These are phyloP conservation scores for Spea bombifrons DNA, from an alignment of 2,113 vertebrate genomes.

Conservation along the genomic window DNA sequence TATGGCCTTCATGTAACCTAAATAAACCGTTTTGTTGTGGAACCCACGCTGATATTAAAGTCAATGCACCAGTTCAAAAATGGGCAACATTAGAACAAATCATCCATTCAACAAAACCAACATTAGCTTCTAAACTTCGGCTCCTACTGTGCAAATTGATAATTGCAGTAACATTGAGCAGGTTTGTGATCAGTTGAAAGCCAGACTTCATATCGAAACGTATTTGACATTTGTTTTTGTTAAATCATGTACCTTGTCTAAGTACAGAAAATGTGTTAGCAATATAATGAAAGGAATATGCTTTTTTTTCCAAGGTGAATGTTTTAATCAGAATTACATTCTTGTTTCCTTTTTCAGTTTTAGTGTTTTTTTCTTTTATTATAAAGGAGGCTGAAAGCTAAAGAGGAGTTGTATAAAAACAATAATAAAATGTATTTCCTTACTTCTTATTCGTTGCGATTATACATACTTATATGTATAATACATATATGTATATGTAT, in stretches of 20 bases:
- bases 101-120: conserved; percentile 14
- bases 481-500: too few species aligned
- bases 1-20: not conserved
- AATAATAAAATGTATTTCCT: too few species aligned
- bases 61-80: conserved; percentile 31
- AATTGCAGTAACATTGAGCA: conserved; percentile 6
- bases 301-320: too few species aligned
- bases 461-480: too few species aligned
- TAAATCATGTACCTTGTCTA: not conserved
- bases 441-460: too few species aligned
- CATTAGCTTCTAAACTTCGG: not conserved
- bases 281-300: too few species aligned
- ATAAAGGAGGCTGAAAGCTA: too few species aligned
- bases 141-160: conserved; percentile 21
- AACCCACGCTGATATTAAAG: conserved; percentile 2
- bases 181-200: conserved; percentile 2
- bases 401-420: too few species aligned
- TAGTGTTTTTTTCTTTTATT: too few species aligned
- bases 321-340: too few species aligned
- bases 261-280: not conserved
- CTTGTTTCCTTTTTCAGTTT: too few species aligned
- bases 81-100: conserved; percentile 16
- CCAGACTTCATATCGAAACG: not conserved
- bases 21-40: not conserved
- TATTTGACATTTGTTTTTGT: not conserved